A percentile compares a stretch with the other conserved stretches of the same genome.
These are phyloP conservation scores for Onthophagus taurus DNA, from an alignment of 1,140 invertebrate genomes.

Conservation along the genomic window DNA sequence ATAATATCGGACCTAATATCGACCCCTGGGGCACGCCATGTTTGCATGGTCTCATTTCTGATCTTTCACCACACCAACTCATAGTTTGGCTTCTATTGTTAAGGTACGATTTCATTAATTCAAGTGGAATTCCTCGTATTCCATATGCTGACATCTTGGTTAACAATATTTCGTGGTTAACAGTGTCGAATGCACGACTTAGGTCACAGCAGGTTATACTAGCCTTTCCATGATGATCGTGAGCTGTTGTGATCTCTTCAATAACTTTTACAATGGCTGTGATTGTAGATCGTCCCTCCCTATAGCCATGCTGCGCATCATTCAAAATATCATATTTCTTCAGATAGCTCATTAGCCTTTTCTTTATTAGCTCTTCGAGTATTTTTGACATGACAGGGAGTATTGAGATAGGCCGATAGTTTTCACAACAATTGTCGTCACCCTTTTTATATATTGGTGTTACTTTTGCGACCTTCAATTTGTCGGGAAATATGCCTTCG, in stretches of 20 bases:
- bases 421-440: not conserved
- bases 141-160: not conserved
- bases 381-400: not conserved
- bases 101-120: not conserved
- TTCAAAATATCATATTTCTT: not conserved
- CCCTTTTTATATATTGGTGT: constrained; percentile 1
- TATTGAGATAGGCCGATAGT: not conserved
- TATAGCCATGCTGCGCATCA: not conserved
- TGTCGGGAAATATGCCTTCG: too few relatives aligned
- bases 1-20: not conserved
- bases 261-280: not conserved
- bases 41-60: not conserved
- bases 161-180: constrained; percentile 1
- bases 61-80: not conserved
- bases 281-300: not conserved
- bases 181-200: not conserved
- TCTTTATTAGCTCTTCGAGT: not conserved
- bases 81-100: too few relatives aligned
- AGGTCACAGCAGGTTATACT: not conserved
- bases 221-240: not conserved
- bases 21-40: not conserved
- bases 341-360: not conserved
- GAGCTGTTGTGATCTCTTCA: not conserved
- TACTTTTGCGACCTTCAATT: too few relatives aligned
- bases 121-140: not conserved